Evolutionary conservation across 2,113 vertebrate species (phyloP).

Genomic region (Tenebrosternarchus preto): DNA sequence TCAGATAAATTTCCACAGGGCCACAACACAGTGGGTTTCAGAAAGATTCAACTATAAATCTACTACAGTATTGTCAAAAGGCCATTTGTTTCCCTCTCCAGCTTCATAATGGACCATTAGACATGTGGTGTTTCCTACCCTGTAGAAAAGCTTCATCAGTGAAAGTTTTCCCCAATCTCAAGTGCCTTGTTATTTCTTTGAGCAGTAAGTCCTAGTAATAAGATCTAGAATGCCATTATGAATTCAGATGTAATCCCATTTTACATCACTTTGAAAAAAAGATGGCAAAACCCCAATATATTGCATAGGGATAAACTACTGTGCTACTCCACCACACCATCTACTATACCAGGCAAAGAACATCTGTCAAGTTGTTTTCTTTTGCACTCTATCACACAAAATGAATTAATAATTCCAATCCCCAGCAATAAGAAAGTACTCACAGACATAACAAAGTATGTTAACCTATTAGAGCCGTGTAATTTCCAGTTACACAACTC

Average conservation of each 20-base stretch:
- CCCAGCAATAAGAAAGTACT: not conserved
- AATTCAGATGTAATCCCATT: not conserved
- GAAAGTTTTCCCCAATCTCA: not conserved
- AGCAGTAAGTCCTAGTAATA: not conserved
- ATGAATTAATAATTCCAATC: not conserved
- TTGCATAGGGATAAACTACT: conserved; percentile 13
- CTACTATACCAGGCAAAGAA: conserved; percentile 3
- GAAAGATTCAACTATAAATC: conserved; percentile 38
- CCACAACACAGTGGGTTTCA: conserved; percentile 1
- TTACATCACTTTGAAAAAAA: conserved; percentile 26
- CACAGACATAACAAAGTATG: not conserved
- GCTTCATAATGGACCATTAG: conserved; percentile 52
- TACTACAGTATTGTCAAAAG: conserved; percentile 33
- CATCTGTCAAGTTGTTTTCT: not conserved
- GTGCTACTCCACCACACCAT: conserved; percentile 24
- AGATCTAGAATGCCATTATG: conserved; percentile 12
- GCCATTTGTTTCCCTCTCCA: conserved; percentile 30
- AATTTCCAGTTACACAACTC: not conserved
- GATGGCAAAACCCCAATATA: conserved; percentile 37
- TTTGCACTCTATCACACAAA: not conserved
- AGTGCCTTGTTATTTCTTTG: not conserved
- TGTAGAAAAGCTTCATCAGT: not conserved
- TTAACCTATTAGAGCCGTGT: too few relatives aligned
- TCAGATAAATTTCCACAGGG: conserved; percentile 28
- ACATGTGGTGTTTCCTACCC: conserved; percentile 45